Conservation (phyloP, 2,113 vertebrate genomes). For the Arenaria interpres region DNA sequence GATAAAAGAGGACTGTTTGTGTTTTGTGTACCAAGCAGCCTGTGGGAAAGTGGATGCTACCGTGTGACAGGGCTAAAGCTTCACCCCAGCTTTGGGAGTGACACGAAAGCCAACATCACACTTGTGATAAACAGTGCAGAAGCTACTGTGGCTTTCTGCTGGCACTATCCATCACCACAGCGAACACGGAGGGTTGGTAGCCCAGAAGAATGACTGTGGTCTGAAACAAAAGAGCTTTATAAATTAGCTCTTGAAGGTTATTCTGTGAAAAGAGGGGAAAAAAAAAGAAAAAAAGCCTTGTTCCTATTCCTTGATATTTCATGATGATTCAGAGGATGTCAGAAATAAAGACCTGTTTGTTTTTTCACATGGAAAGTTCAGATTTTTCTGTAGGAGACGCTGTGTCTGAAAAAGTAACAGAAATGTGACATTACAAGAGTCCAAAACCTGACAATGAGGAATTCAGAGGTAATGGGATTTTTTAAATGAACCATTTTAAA, state of each 20-base stretch:
- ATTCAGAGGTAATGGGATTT: neutral
- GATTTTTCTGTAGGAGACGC: neutral
- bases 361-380: neutral
- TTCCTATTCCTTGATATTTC: slow-evolving; percentile 29
- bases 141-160: neutral
- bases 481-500: neutral
- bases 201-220: neutral
- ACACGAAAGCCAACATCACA: neutral
- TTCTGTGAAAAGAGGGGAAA: neutral
- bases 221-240: slow-evolving; percentile 22
- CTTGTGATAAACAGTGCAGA: slow-evolving; percentile 28
- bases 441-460: neutral
- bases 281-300: neutral
- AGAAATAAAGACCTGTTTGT: slow-evolving; percentile 18
- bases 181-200: neutral
- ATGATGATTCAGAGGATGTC: slow-evolving; percentile 7
- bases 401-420: neutral
- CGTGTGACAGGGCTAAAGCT: neutral
- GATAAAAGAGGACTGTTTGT: neutral
- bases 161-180: neutral
- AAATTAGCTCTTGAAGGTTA: slow-evolving; percentile 32
- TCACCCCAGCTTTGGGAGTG: neutral
- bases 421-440: neutral
- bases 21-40: neutral
- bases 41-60: neutral